A percentile compares a stretch with the other conserved stretches of the same genome.
Conservation (phyloP, 2,888 invertebrate genomes). For the Galerucella pusilla region DNA sequence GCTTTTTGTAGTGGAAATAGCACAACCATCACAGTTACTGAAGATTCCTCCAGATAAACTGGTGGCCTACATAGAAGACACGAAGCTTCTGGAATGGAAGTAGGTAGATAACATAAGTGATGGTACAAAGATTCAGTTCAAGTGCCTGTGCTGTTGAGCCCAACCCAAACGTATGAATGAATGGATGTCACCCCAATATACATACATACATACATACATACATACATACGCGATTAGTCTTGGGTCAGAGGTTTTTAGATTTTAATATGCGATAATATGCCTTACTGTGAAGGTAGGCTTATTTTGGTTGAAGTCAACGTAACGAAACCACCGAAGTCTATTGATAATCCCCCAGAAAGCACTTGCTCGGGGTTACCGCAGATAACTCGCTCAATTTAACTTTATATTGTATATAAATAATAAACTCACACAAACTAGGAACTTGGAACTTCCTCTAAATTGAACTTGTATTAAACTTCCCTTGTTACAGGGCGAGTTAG, state of each 20-base stretch:
- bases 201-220: too few species aligned
- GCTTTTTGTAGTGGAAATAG: too few species aligned
- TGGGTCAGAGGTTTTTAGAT: background rate
- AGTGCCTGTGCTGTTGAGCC: too few species aligned
- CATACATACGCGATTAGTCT: too few species aligned
- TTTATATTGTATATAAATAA: constrained; percentile 32
- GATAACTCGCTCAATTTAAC: constrained; percentile 32
- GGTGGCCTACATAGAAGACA: too few species aligned
- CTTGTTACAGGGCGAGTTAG: constrained; percentile 9
- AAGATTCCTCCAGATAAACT: too few species aligned
- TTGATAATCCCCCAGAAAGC: constrained; percentile 29
- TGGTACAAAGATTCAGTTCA: too few species aligned
- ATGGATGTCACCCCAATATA: too few species aligned
- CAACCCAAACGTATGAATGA: too few species aligned
- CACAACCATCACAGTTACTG: too few species aligned
- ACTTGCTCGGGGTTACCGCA: constrained; percentile 26
- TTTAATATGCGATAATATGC: constrained; percentile 13
- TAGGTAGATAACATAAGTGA: too few species aligned
- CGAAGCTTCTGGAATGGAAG: too few species aligned
- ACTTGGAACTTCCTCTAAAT: background rate
- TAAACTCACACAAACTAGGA: constrained; percentile 13
- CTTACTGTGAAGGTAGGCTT: background rate
- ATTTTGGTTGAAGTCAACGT: constrained; percentile 17
- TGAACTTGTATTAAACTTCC: background rate
- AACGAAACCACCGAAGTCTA: constrained; percentile 28